Evolutionary conservation across 2,113 vertebrate species (phyloP).

Genomic region (Periophthalmodon schlosseri): DNA sequence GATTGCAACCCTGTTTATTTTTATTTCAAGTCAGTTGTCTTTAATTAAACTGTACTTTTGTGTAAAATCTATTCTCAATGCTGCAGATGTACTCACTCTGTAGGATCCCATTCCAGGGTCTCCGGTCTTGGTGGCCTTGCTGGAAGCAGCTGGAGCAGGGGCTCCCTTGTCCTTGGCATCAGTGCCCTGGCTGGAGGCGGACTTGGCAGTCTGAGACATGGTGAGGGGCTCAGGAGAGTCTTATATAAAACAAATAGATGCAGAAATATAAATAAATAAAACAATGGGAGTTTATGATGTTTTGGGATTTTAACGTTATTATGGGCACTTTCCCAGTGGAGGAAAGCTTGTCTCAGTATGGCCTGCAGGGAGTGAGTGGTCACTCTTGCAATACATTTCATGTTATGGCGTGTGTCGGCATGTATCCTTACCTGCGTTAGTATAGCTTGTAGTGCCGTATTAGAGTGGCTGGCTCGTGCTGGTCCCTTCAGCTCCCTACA

Average conservation of each 20-base stretch:
- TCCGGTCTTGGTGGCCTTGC: slow-evolving; percentile 81
- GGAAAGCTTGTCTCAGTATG: slow-evolving; percentile 26
- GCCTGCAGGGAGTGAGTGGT: slow-evolving; percentile 30
- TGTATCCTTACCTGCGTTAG: slow-evolving; percentile 83
- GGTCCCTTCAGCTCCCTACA: slow-evolving; percentile 45
- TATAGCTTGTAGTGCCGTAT: slow-evolving; percentile 73
- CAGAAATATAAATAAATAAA: slow-evolving; percentile 27
- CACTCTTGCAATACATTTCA: slow-evolving; percentile 8
- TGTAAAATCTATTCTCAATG: not conserved
- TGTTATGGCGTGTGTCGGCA: slow-evolving; percentile 30
- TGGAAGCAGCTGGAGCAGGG: slow-evolving; percentile 71
- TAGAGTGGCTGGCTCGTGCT: slow-evolving; percentile 76
- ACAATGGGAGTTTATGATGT: slow-evolving; percentile 15
- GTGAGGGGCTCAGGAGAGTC: slow-evolving; percentile 65
- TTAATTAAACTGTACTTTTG: not conserved
- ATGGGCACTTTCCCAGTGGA: slow-evolving; percentile 25
- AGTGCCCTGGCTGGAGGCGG: slow-evolving; percentile 77
- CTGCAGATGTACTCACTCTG: slow-evolving; percentile 78
- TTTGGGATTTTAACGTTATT: slow-evolving; percentile 28
- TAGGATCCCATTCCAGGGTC: slow-evolving; percentile 81
- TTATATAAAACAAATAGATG: slow-evolving; percentile 31
- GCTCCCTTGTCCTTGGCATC: slow-evolving; percentile 85
- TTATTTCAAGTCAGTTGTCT: not conserved
- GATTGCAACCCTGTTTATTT: not conserved
- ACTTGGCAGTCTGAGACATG: slow-evolving; percentile 89